Conservation (phyloP, 1,140 invertebrate genomes). For the Drusus annulatus region DNA sequence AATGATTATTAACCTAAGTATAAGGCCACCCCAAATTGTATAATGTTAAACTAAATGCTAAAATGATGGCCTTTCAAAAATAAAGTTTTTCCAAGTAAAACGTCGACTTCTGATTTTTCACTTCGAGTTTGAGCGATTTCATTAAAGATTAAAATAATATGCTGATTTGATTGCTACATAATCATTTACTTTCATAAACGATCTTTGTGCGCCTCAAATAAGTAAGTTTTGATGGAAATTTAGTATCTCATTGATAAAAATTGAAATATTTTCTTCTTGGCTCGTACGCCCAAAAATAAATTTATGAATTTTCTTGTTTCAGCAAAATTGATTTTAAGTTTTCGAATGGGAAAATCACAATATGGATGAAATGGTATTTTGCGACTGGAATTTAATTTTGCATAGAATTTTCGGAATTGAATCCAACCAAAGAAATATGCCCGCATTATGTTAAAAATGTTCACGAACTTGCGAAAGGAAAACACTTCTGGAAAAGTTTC, state of each 20-base stretch:
- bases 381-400: conserved; percentile 28
- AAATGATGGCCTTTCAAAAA: not conserved
- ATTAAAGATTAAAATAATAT: no score
- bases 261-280: not conserved
- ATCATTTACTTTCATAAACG: no score
- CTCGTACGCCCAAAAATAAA: not conserved
- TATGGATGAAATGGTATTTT: conserved; percentile 33
- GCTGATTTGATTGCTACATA: no score
- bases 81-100: no score
- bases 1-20: no score
- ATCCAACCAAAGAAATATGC: not conserved
- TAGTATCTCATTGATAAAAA: not conserved
- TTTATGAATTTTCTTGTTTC: no score
- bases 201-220: no score
- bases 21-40: not conserved
- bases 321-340: conserved; percentile 26
- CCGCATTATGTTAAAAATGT: conserved; percentile 37
- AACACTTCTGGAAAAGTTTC: conserved; percentile 5
- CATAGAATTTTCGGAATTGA: conserved; percentile 12
- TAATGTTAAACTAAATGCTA: not conserved
- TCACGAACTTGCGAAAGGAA: not conserved
- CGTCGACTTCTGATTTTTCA: no score
- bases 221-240: not conserved
- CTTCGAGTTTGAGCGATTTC: no score
- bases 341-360: conserved; percentile 23